Evolutionary conservation across 2,797 vertebrate species (phyloP).

Genomic region (Rhinoraja longicauda): DNA sequence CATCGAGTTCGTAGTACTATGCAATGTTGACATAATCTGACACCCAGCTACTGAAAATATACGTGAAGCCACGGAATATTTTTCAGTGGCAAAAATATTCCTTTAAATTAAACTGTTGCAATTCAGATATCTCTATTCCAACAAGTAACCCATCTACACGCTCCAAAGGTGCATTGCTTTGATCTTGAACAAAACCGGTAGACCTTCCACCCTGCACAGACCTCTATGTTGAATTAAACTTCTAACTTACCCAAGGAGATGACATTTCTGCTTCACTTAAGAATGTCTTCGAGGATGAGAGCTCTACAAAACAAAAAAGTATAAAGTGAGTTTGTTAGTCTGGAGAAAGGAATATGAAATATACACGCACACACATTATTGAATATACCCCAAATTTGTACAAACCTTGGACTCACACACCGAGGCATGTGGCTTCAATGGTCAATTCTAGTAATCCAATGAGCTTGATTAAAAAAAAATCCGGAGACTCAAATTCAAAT

Average conservation of each 20-base stretch:
- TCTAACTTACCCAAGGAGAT: slow-evolving; percentile 29
- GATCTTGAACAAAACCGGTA: neutral
- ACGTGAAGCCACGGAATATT: neutral
- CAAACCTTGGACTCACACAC: neutral
- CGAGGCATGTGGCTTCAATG: neutral
- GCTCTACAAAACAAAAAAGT: neutral
- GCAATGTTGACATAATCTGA: too few species aligned
- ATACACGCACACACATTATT: neutral
- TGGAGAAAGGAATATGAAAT: neutral
- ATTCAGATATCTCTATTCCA: neutral
- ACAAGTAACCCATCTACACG: neutral
- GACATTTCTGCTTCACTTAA: slow-evolving; percentile 22
- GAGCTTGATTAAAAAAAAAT: too few species aligned
- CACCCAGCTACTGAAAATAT: neutral
- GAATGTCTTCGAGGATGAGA: neutral
- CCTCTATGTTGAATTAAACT: neutral
- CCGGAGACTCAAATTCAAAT: too few species aligned
- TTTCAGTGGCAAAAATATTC: neutral
- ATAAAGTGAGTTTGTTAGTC: neutral
- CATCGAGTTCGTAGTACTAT: too few species aligned
- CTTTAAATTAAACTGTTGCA: neutral
- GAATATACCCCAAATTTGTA: neutral
- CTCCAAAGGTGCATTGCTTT: neutral
- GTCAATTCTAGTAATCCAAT: too few species aligned
- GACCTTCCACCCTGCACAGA: neutral